A percentile compares a stretch with the other conserved stretches of the same genome.
These are phyloP conservation scores for Corapipo altera DNA, from an alignment of 2,113 vertebrate species.

Conservation along the genomic window DNA sequence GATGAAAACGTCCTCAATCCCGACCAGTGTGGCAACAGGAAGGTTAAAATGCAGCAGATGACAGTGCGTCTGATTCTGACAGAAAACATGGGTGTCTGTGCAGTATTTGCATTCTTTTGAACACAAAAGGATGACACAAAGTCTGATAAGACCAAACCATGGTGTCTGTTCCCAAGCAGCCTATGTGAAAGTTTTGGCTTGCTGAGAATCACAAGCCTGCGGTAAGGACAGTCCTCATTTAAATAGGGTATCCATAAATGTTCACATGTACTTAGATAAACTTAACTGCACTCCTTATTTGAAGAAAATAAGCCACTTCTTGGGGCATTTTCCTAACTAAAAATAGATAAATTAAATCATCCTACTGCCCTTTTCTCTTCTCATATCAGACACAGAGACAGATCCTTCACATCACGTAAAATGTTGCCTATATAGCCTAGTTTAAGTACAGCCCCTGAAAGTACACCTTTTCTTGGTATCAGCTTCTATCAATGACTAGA, in stretches of 20 bases:
- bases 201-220: neutral
- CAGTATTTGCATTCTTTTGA: neutral
- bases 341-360: neutral
- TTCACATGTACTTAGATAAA: neutral
- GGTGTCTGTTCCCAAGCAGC: neutral
- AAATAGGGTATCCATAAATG: neutral
- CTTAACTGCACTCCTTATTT: neutral
- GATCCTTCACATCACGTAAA: neutral
- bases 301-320: neutral
- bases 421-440: rapidly evolving
- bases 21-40: neutral
- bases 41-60: neutral
- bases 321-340: neutral
- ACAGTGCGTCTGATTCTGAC: neutral
- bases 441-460: neutral
- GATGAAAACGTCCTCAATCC: neutral
- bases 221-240: neutral
- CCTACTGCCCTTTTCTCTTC: neutral
- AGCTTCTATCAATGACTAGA: neutral
- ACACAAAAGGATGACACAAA: neutral
- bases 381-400: neutral
- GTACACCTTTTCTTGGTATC: neutral
- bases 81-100: neutral
- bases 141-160: neutral
- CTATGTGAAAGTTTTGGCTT: rapidly evolving